These are phyloP conservation scores for Cotesia typhae DNA, from an alignment of 1,140 invertebrate genomes.

Conservation along the genomic window DNA sequence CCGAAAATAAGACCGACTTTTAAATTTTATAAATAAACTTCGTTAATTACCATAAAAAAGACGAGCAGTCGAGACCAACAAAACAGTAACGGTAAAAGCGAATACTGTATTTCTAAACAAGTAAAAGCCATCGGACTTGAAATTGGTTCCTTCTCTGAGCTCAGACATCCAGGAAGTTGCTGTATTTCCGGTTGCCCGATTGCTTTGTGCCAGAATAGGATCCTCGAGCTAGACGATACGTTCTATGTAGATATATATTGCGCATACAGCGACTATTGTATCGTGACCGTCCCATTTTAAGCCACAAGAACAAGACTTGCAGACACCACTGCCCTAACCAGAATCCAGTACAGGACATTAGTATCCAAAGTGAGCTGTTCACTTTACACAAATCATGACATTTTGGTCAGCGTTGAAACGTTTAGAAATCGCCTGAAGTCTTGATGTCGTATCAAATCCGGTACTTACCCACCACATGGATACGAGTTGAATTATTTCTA, in stretches of 20 bases:
- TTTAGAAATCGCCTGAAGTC: neutral
- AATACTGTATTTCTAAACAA: neutral
- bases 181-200: conserved; percentile 45
- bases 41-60: neutral
- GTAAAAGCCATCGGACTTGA: conserved; percentile 17
- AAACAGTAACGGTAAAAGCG: neutral
- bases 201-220: conserved; percentile 43
- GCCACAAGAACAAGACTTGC: conserved; percentile 1
- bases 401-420: conserved; percentile 5
- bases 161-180: conserved; percentile 35
- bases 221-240: conserved; percentile 33
- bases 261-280: neutral
- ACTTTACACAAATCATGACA: too few species aligned
- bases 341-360: neutral
- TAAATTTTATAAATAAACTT: too few species aligned
- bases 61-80: neutral
- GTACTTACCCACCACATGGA: neutral
- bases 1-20: too few species aligned
- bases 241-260: neutral
- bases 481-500: neutral
- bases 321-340: neutral
- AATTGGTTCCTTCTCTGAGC: neutral
- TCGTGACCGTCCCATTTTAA: too few species aligned
- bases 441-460: neutral
- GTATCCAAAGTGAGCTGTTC: neutral